A percentile compares a stretch with the other conserved stretches of the same genome.
Conservation (phyloP, 2,113 vertebrate genomes). For the Alethe diademata region DNA sequence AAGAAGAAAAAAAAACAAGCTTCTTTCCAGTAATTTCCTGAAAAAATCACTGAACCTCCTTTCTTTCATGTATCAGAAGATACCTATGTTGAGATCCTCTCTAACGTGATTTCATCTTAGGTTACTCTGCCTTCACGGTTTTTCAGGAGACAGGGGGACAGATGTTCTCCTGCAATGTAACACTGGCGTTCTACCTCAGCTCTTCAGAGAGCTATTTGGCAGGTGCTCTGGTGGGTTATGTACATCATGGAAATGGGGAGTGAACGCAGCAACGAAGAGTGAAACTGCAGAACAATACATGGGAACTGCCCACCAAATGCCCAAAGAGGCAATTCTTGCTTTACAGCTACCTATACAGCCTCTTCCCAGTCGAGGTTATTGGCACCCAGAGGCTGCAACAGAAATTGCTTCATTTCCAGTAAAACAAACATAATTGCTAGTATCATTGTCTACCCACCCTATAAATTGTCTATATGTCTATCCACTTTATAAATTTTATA, state of each 20-base stretch:
- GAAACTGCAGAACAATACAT: background rate
- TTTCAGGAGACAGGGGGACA: background rate
- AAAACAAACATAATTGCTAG: background rate
- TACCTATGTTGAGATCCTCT: background rate
- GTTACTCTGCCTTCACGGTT: background rate
- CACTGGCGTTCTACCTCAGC: background rate
- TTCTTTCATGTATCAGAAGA: background rate
- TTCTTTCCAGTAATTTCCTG: background rate
- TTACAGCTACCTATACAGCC: background rate
- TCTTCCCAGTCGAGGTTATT: background rate
- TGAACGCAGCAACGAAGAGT: background rate
- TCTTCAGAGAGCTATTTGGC: background rate
- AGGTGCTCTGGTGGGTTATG: background rate
- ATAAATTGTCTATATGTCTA: too few relatives aligned
- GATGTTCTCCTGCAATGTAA: background rate
- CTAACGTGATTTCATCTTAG: background rate
- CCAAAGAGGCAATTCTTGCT: background rate
- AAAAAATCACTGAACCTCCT: background rate
- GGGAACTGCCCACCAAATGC: background rate
- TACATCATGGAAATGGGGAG: background rate
- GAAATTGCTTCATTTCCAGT: background rate
- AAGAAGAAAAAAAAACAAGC: background rate
- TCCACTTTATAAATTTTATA: background rate
- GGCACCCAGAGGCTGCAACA: background rate
- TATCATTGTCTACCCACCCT: background rate